phyloP scores from a whole-genome alignment of 1,140 invertebrate genomes.

The Lordiphosa stackelbergi region DNA sequence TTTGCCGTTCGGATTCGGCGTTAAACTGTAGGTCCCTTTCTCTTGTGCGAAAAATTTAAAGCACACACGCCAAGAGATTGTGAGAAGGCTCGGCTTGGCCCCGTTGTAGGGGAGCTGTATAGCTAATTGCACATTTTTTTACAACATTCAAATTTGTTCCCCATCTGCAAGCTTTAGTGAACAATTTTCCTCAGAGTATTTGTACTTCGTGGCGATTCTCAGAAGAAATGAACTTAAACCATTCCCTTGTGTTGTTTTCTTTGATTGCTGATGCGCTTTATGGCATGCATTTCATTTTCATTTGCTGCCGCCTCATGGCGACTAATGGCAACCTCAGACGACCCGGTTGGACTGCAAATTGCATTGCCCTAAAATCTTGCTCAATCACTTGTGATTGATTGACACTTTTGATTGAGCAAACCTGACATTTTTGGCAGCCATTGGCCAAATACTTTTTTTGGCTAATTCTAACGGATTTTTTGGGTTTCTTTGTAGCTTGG shows the following conservation, averaged over 20 bases:
- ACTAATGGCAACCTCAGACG: constrained; percentile 26
- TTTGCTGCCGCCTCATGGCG: constrained; percentile 15
- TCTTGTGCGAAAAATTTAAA: too few species aligned
- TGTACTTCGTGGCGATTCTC: neutral
- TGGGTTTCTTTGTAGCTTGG: constrained; percentile 50
- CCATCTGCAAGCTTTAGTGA: too few species aligned
- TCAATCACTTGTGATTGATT: constrained; percentile 59
- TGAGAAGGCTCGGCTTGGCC: too few species aligned
- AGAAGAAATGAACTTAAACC: neutral
- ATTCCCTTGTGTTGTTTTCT: constrained; percentile 30
- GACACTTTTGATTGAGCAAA: constrained; percentile 53
- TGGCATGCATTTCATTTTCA: constrained; percentile 51
- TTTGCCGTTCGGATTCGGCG: too few species aligned
- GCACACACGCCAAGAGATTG: too few species aligned
- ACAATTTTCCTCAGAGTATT: constrained; percentile 9
- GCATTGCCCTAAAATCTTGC: constrained; percentile 36
- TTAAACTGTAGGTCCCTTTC: too few species aligned
- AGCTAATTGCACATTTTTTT: too few species aligned
- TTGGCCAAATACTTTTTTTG: constrained; percentile 16
- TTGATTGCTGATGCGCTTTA: constrained; percentile 40
- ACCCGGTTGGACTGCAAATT: constrained; percentile 23
- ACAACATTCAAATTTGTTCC: too few species aligned
- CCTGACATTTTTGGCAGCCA: constrained; percentile 58
- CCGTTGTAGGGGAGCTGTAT: too few species aligned
- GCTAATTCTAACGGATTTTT: constrained; percentile 20